Evolutionary conservation across 2,888 invertebrate species (phyloP), one percentile per base, ranked within the genome.

Genomic region (Troides helena): DNA sequence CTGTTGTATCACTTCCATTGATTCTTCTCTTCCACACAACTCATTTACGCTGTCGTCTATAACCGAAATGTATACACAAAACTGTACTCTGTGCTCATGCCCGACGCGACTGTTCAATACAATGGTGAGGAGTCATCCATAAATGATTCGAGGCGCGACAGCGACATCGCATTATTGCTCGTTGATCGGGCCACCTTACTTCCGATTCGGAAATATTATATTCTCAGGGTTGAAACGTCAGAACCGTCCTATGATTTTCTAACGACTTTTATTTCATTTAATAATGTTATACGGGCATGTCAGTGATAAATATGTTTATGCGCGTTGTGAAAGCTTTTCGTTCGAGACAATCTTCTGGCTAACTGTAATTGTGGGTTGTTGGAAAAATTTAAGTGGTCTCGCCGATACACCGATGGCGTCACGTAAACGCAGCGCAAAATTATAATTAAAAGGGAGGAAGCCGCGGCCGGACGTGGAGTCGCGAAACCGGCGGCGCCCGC

Each of bases 181-280:
- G 87, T 85, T 84, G 87, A 88, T 88, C 88, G 85, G 82, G 80
- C 85, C 84, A 87, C 85, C 90, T 87, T 89, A 91, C 92, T 92
- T 92, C 92, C 92, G 92, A 92, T 91, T 92, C 92, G 92, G 92
- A 92, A 92, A 92, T 89, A 87, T 89, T 85, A 86, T 90, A 89
- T 89, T 89, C 87, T 84, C 83, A 82, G 86, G 85, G 87, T 86
- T 78, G 82, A 78, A 86, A 86, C 85, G 81, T 83, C 85, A 84
- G 83, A 85, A 81, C 77, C 81, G 81, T 85, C 85, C 83, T 86
- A 86, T 82, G 77, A 83, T 82, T 83, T 85, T 81, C 84, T 80
- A 77, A 80, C 79, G 77, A 83, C 81, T 85, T 83, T 82, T 86
- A 83, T 82, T 84, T 81, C 79, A 84, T 84, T 85, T 76, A 78